Percentiles rank a stretch among this genome's conserved stretches.
Evolutionary conservation across 2,888 invertebrate species (phyloP).

Genomic region (Blomia tropicalis): DNA sequence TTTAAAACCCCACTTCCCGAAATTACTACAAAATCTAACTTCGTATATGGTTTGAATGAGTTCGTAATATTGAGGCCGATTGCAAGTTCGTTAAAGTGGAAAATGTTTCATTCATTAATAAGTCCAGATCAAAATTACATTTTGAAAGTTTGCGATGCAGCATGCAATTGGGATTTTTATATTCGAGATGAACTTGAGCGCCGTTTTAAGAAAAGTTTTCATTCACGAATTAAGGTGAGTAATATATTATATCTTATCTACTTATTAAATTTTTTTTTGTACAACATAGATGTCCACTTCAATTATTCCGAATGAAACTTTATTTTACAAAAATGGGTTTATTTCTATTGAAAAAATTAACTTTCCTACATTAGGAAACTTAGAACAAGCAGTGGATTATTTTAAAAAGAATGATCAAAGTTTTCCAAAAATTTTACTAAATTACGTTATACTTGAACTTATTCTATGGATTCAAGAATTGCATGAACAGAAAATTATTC

Average conservation of each 20-base stretch:
- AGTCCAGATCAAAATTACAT: not conserved
- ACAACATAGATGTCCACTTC: not conserved
- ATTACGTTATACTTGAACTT: not conserved
- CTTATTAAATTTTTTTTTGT: too few species aligned
- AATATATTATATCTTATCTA: not conserved
- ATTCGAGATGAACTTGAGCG: not conserved
- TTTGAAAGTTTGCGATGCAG: too few species aligned
- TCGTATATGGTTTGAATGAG: not conserved
- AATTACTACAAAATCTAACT: not conserved
- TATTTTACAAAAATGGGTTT: not conserved
- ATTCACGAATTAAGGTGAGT: not conserved
- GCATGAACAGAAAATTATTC: not conserved
- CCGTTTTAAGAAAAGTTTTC: not conserved
- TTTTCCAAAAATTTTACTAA: not conserved
- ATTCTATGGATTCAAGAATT: not conserved
- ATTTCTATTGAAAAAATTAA: not conserved
- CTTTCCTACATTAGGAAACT: too few species aligned
- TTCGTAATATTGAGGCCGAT: not conserved
- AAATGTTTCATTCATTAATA: not conserved
- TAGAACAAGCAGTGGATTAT: not conserved
- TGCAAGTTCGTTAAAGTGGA: not conserved
- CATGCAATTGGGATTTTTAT: not conserved
- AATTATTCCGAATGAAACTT: too few species aligned
- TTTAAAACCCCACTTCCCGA: not conserved
- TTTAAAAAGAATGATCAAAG: not conserved